Conservation (phyloP, 2,797 vertebrate genomes). For the Periparus ater region DNA sequence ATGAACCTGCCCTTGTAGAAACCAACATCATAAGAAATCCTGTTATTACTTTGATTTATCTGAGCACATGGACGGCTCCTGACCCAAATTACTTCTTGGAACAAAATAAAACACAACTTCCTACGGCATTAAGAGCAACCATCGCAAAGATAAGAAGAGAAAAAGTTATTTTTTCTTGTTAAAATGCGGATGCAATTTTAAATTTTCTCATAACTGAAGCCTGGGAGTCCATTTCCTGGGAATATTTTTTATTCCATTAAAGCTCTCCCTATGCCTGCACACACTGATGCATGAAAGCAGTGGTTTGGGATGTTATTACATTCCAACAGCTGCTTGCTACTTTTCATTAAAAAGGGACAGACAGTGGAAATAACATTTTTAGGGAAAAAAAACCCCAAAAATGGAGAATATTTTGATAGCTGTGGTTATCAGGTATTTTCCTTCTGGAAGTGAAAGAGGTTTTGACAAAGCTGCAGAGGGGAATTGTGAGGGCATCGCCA, state of each 20-base stretch:
- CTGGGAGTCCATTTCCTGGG: not conserved
- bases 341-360: not conserved
- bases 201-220: not conserved
- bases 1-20: not conserved
- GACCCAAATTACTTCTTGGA: not conserved
- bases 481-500: accelerated
- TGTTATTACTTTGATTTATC: not conserved
- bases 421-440: not conserved
- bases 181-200: not conserved
- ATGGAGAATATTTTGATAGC: not conserved
- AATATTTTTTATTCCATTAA: not conserved
- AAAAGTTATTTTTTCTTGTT: not conserved
- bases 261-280: not conserved
- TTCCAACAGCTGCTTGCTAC: not conserved
- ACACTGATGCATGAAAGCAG: not conserved
- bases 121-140: not conserved
- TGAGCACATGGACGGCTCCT: not conserved
- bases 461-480: not conserved
- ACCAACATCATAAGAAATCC: not conserved
- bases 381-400: not conserved
- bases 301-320: not conserved
- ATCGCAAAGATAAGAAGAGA: not conserved
- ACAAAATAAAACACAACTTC: not conserved
- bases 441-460: not conserved
- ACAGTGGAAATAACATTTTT: not conserved